These are phyloP conservation scores for Sebastes matsubarae DNA, from an alignment of 2,797 vertebrate genomes.

Conservation along the genomic window DNA sequence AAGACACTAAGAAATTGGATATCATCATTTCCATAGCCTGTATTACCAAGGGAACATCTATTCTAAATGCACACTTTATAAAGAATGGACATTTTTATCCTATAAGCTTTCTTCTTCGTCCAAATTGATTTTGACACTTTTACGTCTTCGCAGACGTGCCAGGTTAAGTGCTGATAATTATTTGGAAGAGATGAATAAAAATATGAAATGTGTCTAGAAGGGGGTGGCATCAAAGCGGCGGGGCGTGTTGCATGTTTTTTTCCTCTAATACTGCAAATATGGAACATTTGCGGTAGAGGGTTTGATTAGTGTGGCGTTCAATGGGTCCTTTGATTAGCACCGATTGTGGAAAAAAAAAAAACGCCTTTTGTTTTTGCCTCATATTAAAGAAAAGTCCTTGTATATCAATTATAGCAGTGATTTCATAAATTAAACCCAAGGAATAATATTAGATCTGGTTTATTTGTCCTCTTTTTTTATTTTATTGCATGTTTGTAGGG, in stretches of 20 bases:
- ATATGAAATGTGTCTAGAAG: constrained; percentile 46
- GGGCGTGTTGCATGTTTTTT: constrained; percentile 40
- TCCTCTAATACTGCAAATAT: constrained; percentile 36
- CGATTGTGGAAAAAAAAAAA: constrained; percentile 1
- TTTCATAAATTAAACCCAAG: constrained; percentile 35
- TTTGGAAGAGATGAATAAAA: constrained; percentile 67
- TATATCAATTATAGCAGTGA: constrained; percentile 16
- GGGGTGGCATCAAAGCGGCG: constrained; percentile 66
- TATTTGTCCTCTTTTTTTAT: background rate
- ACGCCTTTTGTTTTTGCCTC: constrained; percentile 16
- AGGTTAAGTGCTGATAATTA: constrained; percentile 81
- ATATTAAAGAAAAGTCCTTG: constrained; percentile 21
- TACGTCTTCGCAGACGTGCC: constrained; percentile 54
- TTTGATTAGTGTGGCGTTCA: constrained; percentile 67
- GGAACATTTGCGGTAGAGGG: constrained; percentile 39
- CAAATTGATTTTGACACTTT: constrained; percentile 74
- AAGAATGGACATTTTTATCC: constrained; percentile 63
- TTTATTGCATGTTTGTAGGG: background rate
- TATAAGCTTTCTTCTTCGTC: constrained; percentile 56
- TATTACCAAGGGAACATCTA: constrained; percentile 68
- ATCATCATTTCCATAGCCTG: constrained; percentile 66
- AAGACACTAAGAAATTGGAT: constrained; percentile 69
- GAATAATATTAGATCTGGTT: background rate
- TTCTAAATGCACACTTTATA: constrained; percentile 40
- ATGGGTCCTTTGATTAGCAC: constrained; percentile 58